Evolutionary conservation across 2,797 vertebrate species (phyloP), one percentile per base, ranked within the genome.

Genomic region (Acipenser oxyrinchus): DNA sequence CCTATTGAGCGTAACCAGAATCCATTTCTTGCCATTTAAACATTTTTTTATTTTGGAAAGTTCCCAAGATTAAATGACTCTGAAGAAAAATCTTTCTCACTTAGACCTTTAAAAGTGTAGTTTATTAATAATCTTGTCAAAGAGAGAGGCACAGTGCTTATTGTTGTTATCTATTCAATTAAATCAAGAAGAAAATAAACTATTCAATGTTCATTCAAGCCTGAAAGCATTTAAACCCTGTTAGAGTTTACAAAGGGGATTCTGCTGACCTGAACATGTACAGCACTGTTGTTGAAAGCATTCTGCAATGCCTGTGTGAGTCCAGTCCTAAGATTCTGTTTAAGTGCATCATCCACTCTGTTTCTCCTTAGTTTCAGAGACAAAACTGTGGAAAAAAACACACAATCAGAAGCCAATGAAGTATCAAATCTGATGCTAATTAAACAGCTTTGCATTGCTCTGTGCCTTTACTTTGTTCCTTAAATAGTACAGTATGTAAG

Each of bases 311-410:
- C 91, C 76, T 93, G 90, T 18, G 91, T 95, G 69, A 99, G 90
- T 68, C 94, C 96, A 77, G 77, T 92, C 55, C 90, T 87, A 53
- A 98, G 80, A 5, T 87, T 95, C 75, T 95, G 88, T 76, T 90
- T 94, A 82, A 96, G 83, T 74, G 87, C 82, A 73, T 84, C 92
- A 78, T 91, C 90, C 78, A 89, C 83, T 62, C 94, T 86, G 78
- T 89, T 86, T 73, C 93, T 93, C 78, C 94, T 92, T 10, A 93
- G 90, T 71, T 92, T 93, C 79, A 98, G 82, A 75, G 93, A 91
- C 70, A 98, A 85, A 83, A 98, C 97, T 99, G 78, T 64, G 58
- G 63, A 70, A 52, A 58, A 6, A 71, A 59, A 74, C 73, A 69
- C 53, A 23, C 48, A 53, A 11, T 51, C 49, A 63, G 48, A 62